A percentile compares a stretch with the other conserved stretches of the same genome.
These are phyloP conservation scores for Idris sp. DNA, from an alignment of 1,140 invertebrate species.

Conservation along the genomic window DNA sequence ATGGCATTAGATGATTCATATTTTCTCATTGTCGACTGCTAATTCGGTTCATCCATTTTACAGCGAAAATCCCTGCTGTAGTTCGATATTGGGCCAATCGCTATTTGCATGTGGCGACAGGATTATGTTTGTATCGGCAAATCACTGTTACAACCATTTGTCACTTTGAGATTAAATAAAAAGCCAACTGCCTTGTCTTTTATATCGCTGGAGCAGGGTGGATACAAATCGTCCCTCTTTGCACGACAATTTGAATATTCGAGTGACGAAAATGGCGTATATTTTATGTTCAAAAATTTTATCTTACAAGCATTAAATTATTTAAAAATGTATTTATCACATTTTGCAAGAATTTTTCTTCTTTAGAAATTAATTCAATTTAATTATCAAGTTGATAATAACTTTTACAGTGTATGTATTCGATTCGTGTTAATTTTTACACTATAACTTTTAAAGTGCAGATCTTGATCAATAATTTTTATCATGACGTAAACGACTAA, in stretches of 20 bases:
- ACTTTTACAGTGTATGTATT: no score
- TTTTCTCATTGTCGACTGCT: constrained; percentile 24
- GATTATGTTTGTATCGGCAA: constrained; percentile 74
- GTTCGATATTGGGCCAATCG: constrained; percentile 68
- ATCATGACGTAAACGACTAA: no score
- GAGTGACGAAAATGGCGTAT: constrained; percentile 34
- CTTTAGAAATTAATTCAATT: no score
- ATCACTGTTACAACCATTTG: constrained; percentile 72
- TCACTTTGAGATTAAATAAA: constrained; percentile 73
- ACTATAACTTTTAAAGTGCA: no score
- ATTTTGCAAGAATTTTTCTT: no score
- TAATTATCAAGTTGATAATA: no score
- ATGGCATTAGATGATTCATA: constrained; percentile 36
- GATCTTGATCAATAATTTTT: no score
- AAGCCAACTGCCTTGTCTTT: constrained; percentile 68
- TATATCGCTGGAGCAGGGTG: constrained; percentile 62
- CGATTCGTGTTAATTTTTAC: no score
- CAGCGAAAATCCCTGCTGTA: constrained; percentile 22
- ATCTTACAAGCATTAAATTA: no score
- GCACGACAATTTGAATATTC: constrained; percentile 46
- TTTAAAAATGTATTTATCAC: no score
- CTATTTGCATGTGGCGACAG: constrained; percentile 72
- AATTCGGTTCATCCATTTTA: constrained; percentile 43
- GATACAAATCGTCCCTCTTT: constrained; percentile 52
- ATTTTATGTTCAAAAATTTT: no score